phyloP scores from a whole-genome alignment of 2,888 invertebrate species.

The Rambutsinella grinnellia region DNA sequence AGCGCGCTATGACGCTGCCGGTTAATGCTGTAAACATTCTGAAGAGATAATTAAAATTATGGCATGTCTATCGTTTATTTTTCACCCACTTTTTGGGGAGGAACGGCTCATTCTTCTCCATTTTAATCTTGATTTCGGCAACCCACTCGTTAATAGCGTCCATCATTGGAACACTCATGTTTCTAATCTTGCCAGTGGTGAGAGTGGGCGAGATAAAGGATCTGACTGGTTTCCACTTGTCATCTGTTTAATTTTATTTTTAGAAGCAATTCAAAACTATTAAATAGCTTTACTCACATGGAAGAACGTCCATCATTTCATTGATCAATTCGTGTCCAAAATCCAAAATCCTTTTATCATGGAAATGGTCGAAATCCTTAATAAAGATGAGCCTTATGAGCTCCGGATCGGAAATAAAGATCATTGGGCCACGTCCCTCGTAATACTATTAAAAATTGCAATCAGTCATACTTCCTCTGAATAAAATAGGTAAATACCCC shows the following conservation, averaged over 20 bases:
- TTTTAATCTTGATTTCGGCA: not conserved
- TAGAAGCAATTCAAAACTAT: not conserved
- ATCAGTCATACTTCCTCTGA: not conserved
- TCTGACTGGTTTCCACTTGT: constrained; percentile 60
- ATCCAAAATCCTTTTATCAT: constrained; percentile 45
- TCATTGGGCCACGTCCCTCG: constrained; percentile 48
- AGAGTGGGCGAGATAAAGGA: constrained; percentile 36
- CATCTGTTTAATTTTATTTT: constrained; percentile 21
- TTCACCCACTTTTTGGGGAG: constrained; percentile 20
- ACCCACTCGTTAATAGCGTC: constrained; percentile 46
- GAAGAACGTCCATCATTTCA: constrained; percentile 58
- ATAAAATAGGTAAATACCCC: constrained; percentile 12
- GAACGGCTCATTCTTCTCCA: constrained; percentile 17
- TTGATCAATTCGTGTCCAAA: constrained; percentile 47
- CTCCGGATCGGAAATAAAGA: constrained; percentile 51
- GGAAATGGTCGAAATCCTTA: constrained; percentile 59
- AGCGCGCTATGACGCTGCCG: constrained; percentile 50
- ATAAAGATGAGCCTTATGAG: constrained; percentile 47
- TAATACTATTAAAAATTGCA: constrained; percentile 36
- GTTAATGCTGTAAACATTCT: constrained; percentile 52
- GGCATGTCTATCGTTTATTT: too few relatives aligned
- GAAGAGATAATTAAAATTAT: too few relatives aligned
- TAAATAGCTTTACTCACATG: constrained; percentile 47
- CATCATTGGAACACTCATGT: constrained; percentile 53
- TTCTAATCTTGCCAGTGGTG: constrained; percentile 56